Evolutionary conservation across 2,888 invertebrate genomes (phyloP).

Genomic region (Polydrusus cervinus): DNA sequence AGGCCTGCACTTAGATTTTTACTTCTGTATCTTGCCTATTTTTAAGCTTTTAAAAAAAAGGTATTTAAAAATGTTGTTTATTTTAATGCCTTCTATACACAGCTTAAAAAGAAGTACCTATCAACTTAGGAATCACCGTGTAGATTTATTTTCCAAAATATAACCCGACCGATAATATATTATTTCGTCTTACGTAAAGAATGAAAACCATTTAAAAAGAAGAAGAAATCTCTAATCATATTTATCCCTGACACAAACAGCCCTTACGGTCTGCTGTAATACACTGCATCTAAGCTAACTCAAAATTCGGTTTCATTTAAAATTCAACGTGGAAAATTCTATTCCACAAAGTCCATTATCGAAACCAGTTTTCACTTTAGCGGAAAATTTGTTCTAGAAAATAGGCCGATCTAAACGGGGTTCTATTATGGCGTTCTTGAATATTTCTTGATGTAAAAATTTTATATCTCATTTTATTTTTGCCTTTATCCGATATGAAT

Average conservation of each 20-base stretch:
- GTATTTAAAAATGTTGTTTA: too few relatives aligned
- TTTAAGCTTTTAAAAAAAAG: too few relatives aligned
- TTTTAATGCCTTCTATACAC: too few relatives aligned
- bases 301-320: conserved; percentile 6
- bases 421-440: background rate
- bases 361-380: conserved; percentile 5
- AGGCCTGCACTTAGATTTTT: too few relatives aligned
- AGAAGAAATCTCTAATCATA: background rate
- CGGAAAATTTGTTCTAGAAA: conserved; percentile 13
- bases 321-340: conserved; percentile 5
- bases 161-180: too few relatives aligned
- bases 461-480: background rate
- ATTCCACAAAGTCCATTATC: background rate
- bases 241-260: background rate
- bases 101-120: too few relatives aligned
- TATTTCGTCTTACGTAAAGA: background rate
- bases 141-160: too few relatives aligned
- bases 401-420: background rate
- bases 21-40: too few relatives aligned
- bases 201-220: background rate
- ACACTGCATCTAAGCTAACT: background rate
- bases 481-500: too few relatives aligned
- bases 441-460: too few relatives aligned
- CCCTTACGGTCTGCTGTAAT: background rate
- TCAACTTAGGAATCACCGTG: too few relatives aligned